Base-by-base conservation (phyloP, 2,888 invertebrate species). In the Epirrhoe alternata region DNA sequence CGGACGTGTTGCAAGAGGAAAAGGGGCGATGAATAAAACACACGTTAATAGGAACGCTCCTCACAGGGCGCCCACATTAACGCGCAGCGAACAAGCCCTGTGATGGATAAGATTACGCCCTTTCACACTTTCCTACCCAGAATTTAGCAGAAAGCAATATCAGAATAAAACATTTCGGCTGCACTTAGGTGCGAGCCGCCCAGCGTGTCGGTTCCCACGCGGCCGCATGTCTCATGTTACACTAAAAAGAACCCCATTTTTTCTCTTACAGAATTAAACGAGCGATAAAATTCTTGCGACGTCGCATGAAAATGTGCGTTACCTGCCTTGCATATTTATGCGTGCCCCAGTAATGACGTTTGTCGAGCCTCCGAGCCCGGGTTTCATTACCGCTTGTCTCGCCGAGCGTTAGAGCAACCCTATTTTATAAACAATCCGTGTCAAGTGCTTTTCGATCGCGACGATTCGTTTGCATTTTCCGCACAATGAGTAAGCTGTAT, bases 241-340 rank as follows among this genome's bases (percentile, higher is more conserved):
- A 83, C 83, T 82, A 80, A 86, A 87, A 86, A 86, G 88, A 89
- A 88, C 85, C 86, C 87, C 87, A 87, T 85, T 91, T 91, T 89
- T 90, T 90, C 90, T 89, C 88, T 87, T 85, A 87, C 86, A 87
- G 89, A 92, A 92, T 93, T 93, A 92, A 92, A 90, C 90, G 89
- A 84, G 87, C 90, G 92, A 93, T 92, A 93, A 93, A 92, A 93
- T 93, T 93, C 93, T 89, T 87, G 90, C 89, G 90, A 90, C 91
- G 93, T 93, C 91, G 89, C 92, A 90, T 92, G 92, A 92, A 93
- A 93, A 93, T 92, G 92, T 92, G 89, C 92, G 91, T 92, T 90
- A 92, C 93, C 92, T 92, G 93, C 86, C 93, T 89, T 92, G 93
- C 93, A 93, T 93, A 92, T 91, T 93, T 92, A 93, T 92, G 90